These are phyloP conservation scores for Petrocephalus schoutedeni DNA, from an alignment of 2,797 vertebrate genomes.

Conservation along the genomic window DNA sequence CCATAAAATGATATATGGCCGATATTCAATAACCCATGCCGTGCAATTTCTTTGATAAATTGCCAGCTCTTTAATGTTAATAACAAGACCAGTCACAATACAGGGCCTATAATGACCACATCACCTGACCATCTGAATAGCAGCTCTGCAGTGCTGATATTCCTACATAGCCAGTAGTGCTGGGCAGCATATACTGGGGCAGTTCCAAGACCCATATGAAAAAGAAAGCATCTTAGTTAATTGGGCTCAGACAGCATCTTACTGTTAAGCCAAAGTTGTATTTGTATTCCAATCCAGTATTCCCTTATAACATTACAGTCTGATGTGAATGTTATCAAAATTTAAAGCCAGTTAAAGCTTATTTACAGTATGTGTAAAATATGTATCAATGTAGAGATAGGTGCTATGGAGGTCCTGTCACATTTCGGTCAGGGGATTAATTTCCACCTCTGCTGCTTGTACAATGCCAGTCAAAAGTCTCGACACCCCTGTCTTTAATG, in stretches of 20 bases:
- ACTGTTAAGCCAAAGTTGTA: not conserved
- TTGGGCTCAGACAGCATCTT: not conserved
- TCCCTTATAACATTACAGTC: not conserved
- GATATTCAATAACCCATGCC: not conserved
- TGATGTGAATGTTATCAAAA: not conserved
- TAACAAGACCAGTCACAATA: not conserved
- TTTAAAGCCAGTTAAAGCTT: not conserved
- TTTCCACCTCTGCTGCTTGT: not conserved
- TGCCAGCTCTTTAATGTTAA: not conserved
- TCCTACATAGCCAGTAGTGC: not conserved
- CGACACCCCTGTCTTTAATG: not conserved
- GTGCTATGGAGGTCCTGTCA: no score
- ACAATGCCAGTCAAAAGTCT: not conserved
- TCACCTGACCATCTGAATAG: not conserved
- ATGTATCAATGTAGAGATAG: not conserved
- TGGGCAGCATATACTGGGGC: not conserved
- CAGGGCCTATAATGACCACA: not conserved
- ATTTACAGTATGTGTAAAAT: not conserved
- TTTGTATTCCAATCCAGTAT: not conserved
- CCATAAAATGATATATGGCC: not conserved
- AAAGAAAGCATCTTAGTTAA: not conserved
- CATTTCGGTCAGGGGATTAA: not conserved
- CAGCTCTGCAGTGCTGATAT: not conserved
- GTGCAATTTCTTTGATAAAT: conserved; percentile 8
- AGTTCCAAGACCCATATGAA: not conserved